phyloP scores from a whole-genome alignment of 2,113 vertebrate species.

The Beaufortia kweichowensis region DNA sequence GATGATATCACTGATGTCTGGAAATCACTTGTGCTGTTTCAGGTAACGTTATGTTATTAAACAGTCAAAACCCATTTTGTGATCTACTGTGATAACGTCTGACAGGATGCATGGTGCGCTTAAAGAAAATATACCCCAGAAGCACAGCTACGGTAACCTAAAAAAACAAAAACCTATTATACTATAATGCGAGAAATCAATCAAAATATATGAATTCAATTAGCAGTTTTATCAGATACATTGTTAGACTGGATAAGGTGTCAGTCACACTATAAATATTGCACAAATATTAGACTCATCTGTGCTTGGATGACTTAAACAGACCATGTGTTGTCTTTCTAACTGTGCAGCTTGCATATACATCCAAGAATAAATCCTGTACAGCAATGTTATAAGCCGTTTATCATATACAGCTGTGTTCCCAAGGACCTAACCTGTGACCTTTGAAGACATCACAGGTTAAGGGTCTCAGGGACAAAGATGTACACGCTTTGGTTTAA shows the following conservation, averaged over 20 bases:
- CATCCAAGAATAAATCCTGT: background rate
- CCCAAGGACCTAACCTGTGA: conserved; percentile 97
- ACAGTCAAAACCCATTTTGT: background rate
- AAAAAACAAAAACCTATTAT: too few relatives aligned
- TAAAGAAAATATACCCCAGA: background rate
- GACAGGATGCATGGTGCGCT: background rate
- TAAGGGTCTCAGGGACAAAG: conserved; percentile 96
- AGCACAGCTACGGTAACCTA: too few relatives aligned
- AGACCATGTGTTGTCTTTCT: background rate
- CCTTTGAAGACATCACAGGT: conserved; percentile 88
- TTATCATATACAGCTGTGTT: conserved; percentile 74
- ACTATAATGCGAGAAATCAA: too few relatives aligned
- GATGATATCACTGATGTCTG: conserved; percentile 31
- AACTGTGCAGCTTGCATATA: background rate
- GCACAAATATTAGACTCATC: background rate
- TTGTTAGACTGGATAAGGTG: background rate
- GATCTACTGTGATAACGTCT: conserved; percentile 7
- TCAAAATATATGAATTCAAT: too few relatives aligned
- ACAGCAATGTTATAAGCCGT: conserved; percentile 39
- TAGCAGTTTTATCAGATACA: background rate
- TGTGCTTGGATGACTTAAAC: background rate
- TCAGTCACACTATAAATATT: background rate
- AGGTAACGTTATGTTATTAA: background rate
- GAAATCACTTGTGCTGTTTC: conserved; percentile 41
- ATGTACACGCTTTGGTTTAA: conserved; percentile 59